Evolutionary conservation across 1,140 invertebrate genomes (phyloP), one percentile per base, ranked within the genome.

Genomic region (Penaeus indicus): DNA sequence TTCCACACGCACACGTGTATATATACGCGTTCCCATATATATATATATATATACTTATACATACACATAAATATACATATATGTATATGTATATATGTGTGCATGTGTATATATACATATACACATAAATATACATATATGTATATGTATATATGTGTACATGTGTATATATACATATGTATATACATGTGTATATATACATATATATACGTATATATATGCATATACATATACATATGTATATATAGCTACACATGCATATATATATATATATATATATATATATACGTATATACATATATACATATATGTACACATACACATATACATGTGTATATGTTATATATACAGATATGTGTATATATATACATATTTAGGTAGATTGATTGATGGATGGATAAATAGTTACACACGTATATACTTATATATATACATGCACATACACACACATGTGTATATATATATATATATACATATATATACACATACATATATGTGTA

Each of bases 101-200:
- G n/a, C 63, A 64, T n/a, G n/a, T n/a, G n/a, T 64, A 64, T n/a
- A 64, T 64, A 64, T n/a, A 64, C n/a, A 64, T n/a, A 64, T 64
- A 64, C 63, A 64, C n/a, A n/a, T n/a, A 64, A 18, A 64, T n/a
- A 64, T 64, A 64, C 63, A 64, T 64, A 64, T n/a, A 64, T 64
- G n/a, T n/a, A 64, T 64, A 64, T n/a, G n/a, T 64, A 64, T n/a
- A 64, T 64, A 64, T n/a, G n/a, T 64, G n/a, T n/a, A 64, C n/a
- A 64, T n/a, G n/a, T 64, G n/a, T n/a, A 64, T 64, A 64, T n/a
- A 64, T 64, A 64, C 63, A 64, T 64, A 64, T n/a, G n/a, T 64
- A 64, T n/a, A 18, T 64, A 64, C n/a, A 64, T 64, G n/a, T n/a
- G n/a, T n/a, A 64, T n/a, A 64, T 64, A n/a, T n/a, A 18, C 16